Conservation (phyloP, 2,113 vertebrate genomes). For the Shinisaurus crocodilurus region DNA sequence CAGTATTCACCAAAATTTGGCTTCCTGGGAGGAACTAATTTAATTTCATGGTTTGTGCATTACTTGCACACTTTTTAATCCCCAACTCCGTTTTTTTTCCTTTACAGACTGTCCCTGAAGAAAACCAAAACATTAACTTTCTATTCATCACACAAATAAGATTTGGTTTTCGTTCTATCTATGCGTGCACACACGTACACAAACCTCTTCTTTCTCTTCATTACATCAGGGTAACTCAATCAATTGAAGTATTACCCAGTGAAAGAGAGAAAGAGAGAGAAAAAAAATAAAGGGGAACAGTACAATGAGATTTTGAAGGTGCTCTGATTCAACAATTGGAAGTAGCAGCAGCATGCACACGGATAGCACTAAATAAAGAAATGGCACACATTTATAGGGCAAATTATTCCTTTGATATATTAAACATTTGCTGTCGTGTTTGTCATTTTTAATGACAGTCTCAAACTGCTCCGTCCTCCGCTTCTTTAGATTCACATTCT, state of each 20-base stretch:
- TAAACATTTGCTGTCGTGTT: neutral
- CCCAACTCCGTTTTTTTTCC: conserved; percentile 61
- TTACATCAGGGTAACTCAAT: conserved; percentile 42
- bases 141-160: conserved; percentile 61
- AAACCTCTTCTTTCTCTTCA: conserved; percentile 52
- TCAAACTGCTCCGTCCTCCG: neutral
- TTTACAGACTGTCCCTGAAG: conserved; percentile 66
- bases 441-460: neutral
- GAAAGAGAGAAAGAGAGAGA: neutral
- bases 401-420: neutral
- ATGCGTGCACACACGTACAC: conserved; percentile 28
- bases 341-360: neutral
- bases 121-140: conserved; percentile 73
- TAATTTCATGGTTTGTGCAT: conserved; percentile 76
- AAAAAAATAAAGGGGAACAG: neutral
- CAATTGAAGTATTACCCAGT: neutral
- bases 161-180: conserved; percentile 62
- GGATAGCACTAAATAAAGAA: neutral
- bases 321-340: conserved; percentile 9
- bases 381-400: neutral
- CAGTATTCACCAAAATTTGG: conserved; percentile 78
- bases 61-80: conserved; percentile 74
- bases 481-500: neutral
- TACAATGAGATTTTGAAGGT: neutral
- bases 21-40: conserved; percentile 76